Percentiles rank a stretch among this genome's conserved stretches.
Conservation (phyloP, 2,888 invertebrate genomes). For the Campoplex nolae region DNA sequence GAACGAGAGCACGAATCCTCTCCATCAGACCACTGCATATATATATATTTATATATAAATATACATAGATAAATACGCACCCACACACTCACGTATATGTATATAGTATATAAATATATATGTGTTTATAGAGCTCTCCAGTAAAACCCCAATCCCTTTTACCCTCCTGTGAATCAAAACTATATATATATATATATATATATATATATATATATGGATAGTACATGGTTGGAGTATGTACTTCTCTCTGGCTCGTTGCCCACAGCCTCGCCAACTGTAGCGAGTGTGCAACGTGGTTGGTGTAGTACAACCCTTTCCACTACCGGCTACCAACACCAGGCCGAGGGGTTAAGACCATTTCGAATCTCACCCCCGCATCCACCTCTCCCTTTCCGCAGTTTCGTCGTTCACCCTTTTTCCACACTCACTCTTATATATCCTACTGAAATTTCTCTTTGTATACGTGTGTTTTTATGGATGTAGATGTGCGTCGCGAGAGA, state of each 20-base stretch:
- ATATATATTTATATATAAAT: slow-evolving; percentile 10
- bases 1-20: slow-evolving; percentile 50
- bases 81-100: background rate
- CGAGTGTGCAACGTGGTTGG: slow-evolving; percentile 46
- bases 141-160: slow-evolving; percentile 55
- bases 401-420: slow-evolving; percentile 44
- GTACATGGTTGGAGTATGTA: slow-evolving; percentile 16
- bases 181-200: slow-evolving; percentile 34
- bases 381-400: slow-evolving; percentile 51
- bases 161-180: slow-evolving; percentile 39
- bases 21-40: slow-evolving; percentile 33
- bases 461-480: slow-evolving; percentile 11
- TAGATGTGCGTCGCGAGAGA: background rate
- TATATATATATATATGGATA: background rate
- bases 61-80: background rate
- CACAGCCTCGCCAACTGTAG: slow-evolving; percentile 55
- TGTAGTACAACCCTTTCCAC: slow-evolving; percentile 53
- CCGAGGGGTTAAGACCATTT: slow-evolving; percentile 57
- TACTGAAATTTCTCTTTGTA: background rate
- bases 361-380: slow-evolving; percentile 55
- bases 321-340: background rate
- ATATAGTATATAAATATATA: background rate
- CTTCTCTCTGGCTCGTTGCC: slow-evolving; percentile 66
- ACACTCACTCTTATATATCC: slow-evolving; percentile 60
- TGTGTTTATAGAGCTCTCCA: slow-evolving; percentile 22